Evolutionary conservation across 2,888 invertebrate genomes (phyloP).

Genomic region (Linnaemya vulpina): DNA sequence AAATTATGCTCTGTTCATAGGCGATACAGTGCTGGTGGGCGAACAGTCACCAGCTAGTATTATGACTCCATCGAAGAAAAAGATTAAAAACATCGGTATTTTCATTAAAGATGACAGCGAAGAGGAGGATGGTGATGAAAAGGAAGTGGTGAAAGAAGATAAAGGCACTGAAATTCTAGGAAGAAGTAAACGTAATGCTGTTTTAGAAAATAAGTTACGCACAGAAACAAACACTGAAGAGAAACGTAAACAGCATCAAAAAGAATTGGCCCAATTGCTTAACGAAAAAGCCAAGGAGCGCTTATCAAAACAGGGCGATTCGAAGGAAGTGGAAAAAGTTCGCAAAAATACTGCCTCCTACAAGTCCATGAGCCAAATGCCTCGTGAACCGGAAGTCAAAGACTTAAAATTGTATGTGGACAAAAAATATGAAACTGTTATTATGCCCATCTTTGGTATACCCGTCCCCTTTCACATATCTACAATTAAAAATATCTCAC

Average conservation of each 20-base stretch:
- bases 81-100: conserved; percentile 97
- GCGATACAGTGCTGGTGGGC: conserved; percentile 98
- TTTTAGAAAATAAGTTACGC: conserved; percentile 95
- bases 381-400: conserved; percentile 95
- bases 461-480: conserved; percentile 99
- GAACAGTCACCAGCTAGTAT: conserved; percentile 93
- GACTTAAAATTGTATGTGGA: conserved; percentile 97
- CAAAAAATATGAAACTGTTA: conserved; percentile 98
- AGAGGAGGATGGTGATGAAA: conserved; percentile 91
- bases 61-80: conserved; percentile 96
- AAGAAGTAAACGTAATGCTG: conserved; percentile 92
- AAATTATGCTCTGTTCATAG: conserved; percentile 95
- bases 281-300: conserved; percentile 97
- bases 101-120: conserved; percentile 96
- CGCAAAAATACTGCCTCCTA: conserved; percentile 98
- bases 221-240: conserved; percentile 98
- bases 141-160: conserved; percentile 88
- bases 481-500: conserved; percentile 99
- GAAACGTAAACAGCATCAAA: conserved; percentile 98
- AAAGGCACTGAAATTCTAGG: conserved; percentile 83
- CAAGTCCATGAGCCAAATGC: conserved; percentile 95
- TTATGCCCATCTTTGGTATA: conserved; percentile 97
- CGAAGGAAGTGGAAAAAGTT: conserved; percentile 93
- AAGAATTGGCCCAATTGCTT: conserved; percentile 93
- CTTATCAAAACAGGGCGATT: conserved; percentile 92